phyloP scores from a whole-genome alignment of 1,140 invertebrate genomes.

The Camponotus floridanus region DNA sequence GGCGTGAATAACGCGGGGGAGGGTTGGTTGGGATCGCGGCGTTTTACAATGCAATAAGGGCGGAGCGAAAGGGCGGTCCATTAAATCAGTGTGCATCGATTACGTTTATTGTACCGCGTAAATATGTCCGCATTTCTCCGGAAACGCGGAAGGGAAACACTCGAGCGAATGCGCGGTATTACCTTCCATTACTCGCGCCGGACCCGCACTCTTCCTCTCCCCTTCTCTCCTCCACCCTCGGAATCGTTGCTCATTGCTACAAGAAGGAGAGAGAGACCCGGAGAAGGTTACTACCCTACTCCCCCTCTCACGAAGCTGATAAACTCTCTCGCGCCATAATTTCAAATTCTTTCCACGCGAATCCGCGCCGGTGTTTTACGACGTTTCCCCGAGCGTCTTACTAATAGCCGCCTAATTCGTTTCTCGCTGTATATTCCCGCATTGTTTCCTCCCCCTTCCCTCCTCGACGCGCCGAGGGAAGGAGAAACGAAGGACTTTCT shows the following conservation, averaged over 20 bases:
- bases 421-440: slow-evolving; percentile 55
- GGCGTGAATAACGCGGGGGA: slow-evolving; percentile 46
- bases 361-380: slow-evolving; percentile 62
- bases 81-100: slow-evolving; percentile 58
- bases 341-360: slow-evolving; percentile 62
- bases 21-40: neutral
- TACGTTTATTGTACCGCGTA: slow-evolving; percentile 60
- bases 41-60: slow-evolving; percentile 37
- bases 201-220: too few species aligned
- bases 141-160: slow-evolving; percentile 52
- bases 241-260: slow-evolving; percentile 50
- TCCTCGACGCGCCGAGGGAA: neutral
- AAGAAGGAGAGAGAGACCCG: neutral
- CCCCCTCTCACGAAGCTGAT: neutral
- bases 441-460: slow-evolving; percentile 31
- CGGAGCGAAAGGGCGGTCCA: slow-evolving; percentile 3
- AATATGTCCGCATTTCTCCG: slow-evolving; percentile 38
- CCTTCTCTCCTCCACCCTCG: too few species aligned
- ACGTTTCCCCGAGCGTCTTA: slow-evolving; percentile 62
- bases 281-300: neutral
- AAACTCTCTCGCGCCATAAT: slow-evolving; percentile 55
- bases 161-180: slow-evolving; percentile 32
- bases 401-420: slow-evolving; percentile 72
- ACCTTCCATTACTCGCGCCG: slow-evolving; percentile 33
- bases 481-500: slow-evolving; percentile 61